Evolutionary conservation across 2,113 vertebrate genomes (phyloP), one percentile per base, ranked within the genome.

Genomic region (Furnarius figulus): DNA sequence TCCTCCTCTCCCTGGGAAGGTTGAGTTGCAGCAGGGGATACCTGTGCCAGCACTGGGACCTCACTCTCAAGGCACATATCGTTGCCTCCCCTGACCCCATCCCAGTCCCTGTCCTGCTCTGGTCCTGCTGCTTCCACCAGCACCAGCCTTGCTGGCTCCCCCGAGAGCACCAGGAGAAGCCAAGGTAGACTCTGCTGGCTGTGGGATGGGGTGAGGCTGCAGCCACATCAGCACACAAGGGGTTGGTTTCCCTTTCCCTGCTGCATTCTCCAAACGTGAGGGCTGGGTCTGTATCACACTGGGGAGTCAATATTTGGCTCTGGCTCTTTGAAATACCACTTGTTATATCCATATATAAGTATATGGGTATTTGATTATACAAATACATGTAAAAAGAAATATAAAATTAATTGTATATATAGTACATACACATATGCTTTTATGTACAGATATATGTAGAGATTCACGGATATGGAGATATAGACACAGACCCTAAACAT

Each of bases 1-100:
- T 56, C 68, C 88, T 74, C 22, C 70, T 92, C 50, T 86, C 72
- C 86, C 52, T 33, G 47, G 85, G 89, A 96, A 77, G 94, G 67
- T 6, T 91, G 61, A n/a, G 56, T 21, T 53, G 80, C 85, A 85
- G 90, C 67, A 53, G 56, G 73, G 70, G 79, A 62, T 65, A 46
- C 85, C 72, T 59, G 71, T 5, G 8, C 39, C 1, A 1, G 27
- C 10, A 1, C 82, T 61, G 59, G 44, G 66, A 88, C 58, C 39
- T 65, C 6, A 0, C 22, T 0, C 8, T 23, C 23, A 49, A n/a
- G 55, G 67, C 78, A 56, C 21, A 3, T 11, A 14, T 35, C 1
- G 0, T 4, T 44, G 23, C 37, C 35, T 50, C 17, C 22, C 62
- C 0, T 0, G 0, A 40, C 25, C 52, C 42, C 39, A 31, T 19